Evolutionary conservation across 2,797 vertebrate species (phyloP).

Genomic region (Parauchenoglanis ngamensis): DNA sequence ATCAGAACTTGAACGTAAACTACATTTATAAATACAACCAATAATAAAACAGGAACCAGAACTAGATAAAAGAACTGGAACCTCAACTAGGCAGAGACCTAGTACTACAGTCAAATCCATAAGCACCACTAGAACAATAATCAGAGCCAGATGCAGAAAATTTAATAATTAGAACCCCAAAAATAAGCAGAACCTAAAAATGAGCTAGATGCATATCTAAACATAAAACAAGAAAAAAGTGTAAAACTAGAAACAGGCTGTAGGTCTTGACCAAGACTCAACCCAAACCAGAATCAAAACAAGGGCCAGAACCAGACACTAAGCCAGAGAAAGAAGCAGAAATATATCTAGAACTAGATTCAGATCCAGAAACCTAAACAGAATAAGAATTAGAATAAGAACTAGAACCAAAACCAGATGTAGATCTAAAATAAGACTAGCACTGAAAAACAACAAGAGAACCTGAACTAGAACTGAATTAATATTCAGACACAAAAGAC

Average conservation of each 20-base stretch:
- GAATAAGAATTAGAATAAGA: too few species aligned
- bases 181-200: neutral
- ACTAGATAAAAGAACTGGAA: neutral
- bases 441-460: too few species aligned
- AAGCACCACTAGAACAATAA: neutral
- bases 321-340: neutral
- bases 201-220: neutral
- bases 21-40: too few species aligned
- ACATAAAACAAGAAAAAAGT: neutral
- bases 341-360: neutral
- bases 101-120: too few species aligned
- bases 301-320: neutral
- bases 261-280: neutral
- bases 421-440: too few species aligned
- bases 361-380: too few species aligned
- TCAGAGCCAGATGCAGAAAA: neutral
- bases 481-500: too few species aligned
- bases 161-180: neutral
- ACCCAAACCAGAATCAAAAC: neutral
- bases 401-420: too few species aligned
- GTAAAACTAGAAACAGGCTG: neutral
- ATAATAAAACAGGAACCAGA: neutral
- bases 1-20: too few species aligned
- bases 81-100: too few species aligned
- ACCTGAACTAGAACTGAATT: too few species aligned